Percentiles rank a stretch among this genome's conserved stretches.
phyloP scores from a whole-genome alignment of 2,888 invertebrate species.

The Spisula solida region DNA sequence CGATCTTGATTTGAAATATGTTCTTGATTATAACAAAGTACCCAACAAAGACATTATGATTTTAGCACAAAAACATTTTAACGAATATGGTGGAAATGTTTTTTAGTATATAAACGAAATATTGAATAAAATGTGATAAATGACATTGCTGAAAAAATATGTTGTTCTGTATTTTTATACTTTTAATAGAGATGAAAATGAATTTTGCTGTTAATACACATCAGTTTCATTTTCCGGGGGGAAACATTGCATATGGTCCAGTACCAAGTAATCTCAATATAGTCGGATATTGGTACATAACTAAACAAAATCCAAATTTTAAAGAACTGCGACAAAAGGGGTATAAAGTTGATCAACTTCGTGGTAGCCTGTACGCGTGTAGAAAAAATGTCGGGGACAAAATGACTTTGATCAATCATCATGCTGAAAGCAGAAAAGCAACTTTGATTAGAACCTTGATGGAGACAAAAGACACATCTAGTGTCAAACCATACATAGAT shows the following conservation, averaged over 20 bases:
- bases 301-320: neutral
- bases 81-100: constrained; percentile 1
- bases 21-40: neutral
- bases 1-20: neutral
- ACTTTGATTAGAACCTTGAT: neutral
- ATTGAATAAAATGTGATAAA: neutral
- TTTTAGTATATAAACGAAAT: neutral
- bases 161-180: neutral
- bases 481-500: constrained; percentile 15
- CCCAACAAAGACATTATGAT: neutral
- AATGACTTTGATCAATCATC: neutral
- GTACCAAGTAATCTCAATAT: constrained; percentile 4
- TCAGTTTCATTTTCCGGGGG: constrained; percentile 27
- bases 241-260: constrained; percentile 26
- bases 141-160: neutral
- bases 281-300: constrained; percentile 25
- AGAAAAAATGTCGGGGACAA: neutral
- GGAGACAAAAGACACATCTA: neutral
- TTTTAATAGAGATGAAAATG: neutral
- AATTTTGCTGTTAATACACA: neutral
- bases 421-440: neutral
- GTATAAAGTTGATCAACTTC: neutral
- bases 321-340: neutral
- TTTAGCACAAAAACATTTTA: constrained; percentile 30
- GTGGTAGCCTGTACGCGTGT: constrained; percentile 26